Base-by-base conservation (phyloP, 2,797 vertebrate genomes). In the Poecilia velifera region DNA sequence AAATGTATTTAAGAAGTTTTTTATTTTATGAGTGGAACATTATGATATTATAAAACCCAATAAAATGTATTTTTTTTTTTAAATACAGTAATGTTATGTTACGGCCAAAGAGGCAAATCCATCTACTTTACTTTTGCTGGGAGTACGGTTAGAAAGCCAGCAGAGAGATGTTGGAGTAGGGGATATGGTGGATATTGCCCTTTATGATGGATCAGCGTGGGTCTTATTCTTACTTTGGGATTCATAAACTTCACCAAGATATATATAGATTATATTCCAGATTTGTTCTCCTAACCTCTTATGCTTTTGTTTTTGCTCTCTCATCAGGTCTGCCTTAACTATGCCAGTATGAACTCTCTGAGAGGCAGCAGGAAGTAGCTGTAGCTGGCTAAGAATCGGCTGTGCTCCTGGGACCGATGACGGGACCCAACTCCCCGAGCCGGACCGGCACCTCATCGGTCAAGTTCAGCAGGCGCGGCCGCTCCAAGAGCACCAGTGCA, bases 401-500 rank as follows among this genome's bases (percentile, higher is more conserved):
- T 70, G 31, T 64, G 79, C 43, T 55, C 51, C 71, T 70, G 73
- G 86, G 79, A 78, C 55, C 87, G 14, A 96, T 97, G 97, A 97
- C 97, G 1, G 96, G 97, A 74, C 96, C 97, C 3, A 95, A 91
- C 73, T 90, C 96, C 39, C 88, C 96, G 0, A 94, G 92, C 86
- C 92, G 94, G 85, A 83, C 91, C 75, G 83, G 87, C 91, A 92
- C 94, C 82, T 84, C 90, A 62, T 75, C 93, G 72, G 94, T 90
- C 83, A 97, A 97, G 86, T 92, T 93, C 83, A 94, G 93, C 92
- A 94, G 97, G 84, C 95, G 96, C 73, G 95, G 96, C 53, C 96
- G 97, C n/a, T 98, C 97, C 49, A 97, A 97, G 87, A 98, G 97
- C 94, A 94, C 85, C 88, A 95, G 95, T 85, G 49, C 94, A 0